Evolutionary conservation across 2,797 vertebrate genomes (phyloP), one percentile per base, ranked within the genome.

Genomic region (Acridotheres tristis): DNA sequence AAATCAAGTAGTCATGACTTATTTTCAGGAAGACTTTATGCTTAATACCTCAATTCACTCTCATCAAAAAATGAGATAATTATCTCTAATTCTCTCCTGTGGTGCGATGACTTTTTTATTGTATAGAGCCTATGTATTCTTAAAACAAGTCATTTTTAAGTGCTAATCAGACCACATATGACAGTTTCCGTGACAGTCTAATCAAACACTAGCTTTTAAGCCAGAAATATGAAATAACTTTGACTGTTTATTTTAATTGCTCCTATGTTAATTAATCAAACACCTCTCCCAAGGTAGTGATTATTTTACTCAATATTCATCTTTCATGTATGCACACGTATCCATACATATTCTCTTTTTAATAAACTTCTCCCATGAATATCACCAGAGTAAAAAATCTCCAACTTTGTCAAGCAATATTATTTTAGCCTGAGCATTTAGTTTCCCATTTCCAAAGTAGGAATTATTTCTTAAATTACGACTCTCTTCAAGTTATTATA

Each of bases 231-330:
- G 9, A 76, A 96, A 92, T 76, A 85, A 79, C 79, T 93, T 71
- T 62, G 42, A 59, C 25, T 54, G 73, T 85, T 93, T 91, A 85
- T 77, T 94, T 88, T 93, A 93, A 88, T 86, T 85, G 19, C 65
- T 77, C 80, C 11, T 55, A 67, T 58, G 62, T 59, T 94, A 91
- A 86, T 88, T 84, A 93, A 91, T 92, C 53, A 83, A 93, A 94
- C 88, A 45, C 3, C 9, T 84, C 88, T 93, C 58, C 36, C 66
- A 77, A 45, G 51, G 30, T 47, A 78, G 76, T 78, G 47, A 77
- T 92, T 92, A 91, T 81, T 93, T 91, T 86, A 79, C 34, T 95
- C 80, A 79, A 57, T 76, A 85, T 90, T 94, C 85, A 15, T 92
- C 54, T 91, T 45, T 84, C 57, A 38, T 50, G 21, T 54, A 68